phyloP scores from a whole-genome alignment of 2,888 invertebrate species.

The Aethes cnicana region DNA sequence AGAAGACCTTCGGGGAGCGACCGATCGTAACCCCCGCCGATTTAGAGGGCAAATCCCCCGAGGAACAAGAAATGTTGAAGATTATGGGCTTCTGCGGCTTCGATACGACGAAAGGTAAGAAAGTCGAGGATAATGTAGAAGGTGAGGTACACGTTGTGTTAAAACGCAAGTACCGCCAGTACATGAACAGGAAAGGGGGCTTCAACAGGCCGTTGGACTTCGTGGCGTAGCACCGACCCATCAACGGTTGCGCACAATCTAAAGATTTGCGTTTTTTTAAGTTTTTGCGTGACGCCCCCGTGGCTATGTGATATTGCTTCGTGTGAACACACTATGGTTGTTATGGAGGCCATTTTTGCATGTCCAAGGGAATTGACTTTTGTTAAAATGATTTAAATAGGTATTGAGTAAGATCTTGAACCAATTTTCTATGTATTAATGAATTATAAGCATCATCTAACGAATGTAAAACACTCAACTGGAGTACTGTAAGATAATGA shows the following conservation, averaged over 20 bases:
- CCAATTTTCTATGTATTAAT: too few species aligned
- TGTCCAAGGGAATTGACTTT: too few species aligned
- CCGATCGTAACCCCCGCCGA: constrained; percentile 90
- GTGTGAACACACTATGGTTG: constrained; percentile 14
- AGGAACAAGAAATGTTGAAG: constrained; percentile 97
- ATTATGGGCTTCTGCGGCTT: constrained; percentile 98
- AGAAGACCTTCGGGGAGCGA: constrained; percentile 78
- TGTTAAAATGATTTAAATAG: too few species aligned
- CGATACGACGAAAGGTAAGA: constrained; percentile 97
- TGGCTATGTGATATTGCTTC: constrained; percentile 20
- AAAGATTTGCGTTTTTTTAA: constrained; percentile 15
- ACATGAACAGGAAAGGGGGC: constrained; percentile 99
- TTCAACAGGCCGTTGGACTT: constrained; percentile 99
- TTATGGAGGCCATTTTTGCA: neutral
- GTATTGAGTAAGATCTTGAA: too few species aligned
- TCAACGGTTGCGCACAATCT: constrained; percentile 36
- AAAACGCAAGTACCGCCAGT: constrained; percentile 98
- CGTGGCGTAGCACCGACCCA: constrained; percentile 85
- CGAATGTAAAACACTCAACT: too few species aligned
- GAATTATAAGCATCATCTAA: too few species aligned
- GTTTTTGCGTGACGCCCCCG: constrained; percentile 21
- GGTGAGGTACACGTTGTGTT: constrained; percentile 98
- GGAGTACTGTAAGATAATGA: too few species aligned
- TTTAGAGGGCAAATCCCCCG: constrained; percentile 93
- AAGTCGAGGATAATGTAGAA: constrained; percentile 95